A percentile compares a stretch with the other conserved stretches of the same genome.
Evolutionary conservation across 1,140 invertebrate genomes (phyloP).

Genomic region (Brachionus koreanus): DNA sequence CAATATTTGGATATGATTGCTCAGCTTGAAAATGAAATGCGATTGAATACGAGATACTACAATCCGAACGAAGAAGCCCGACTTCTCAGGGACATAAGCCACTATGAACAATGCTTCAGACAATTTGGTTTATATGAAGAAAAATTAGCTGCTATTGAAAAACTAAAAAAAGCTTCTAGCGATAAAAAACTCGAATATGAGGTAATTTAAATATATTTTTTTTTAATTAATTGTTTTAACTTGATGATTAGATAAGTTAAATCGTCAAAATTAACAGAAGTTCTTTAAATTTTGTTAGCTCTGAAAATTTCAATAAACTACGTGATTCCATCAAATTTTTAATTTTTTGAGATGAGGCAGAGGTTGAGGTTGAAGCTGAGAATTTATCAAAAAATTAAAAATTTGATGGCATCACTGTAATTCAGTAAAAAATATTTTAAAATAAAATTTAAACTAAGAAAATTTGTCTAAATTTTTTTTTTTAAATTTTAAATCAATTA

Average conservation of each 20-base stretch:
- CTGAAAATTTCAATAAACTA: background rate
- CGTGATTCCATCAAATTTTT: too few relatives aligned
- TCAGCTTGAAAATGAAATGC: constrained; percentile 14
- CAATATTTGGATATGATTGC: constrained; percentile 16
- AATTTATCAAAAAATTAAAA: too few relatives aligned
- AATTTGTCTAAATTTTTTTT: too few relatives aligned
- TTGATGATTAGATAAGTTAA: too few relatives aligned
- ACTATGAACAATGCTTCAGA: background rate
- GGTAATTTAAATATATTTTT: background rate
- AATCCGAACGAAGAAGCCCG: constrained; percentile 11
- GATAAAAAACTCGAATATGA: background rate
- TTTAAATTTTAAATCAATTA: too few relatives aligned
- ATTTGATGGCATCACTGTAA: too few relatives aligned
- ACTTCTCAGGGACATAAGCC: background rate
- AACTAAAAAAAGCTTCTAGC: background rate
- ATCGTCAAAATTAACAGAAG: too few relatives aligned
- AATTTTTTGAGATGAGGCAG: too few relatives aligned
- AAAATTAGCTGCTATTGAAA: background rate
- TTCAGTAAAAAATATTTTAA: too few relatives aligned
- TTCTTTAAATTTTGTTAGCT: background rate
- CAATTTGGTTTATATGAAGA: constrained; percentile 25
- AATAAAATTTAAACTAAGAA: too few relatives aligned
- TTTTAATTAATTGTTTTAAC: too few relatives aligned
- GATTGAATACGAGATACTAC: background rate
- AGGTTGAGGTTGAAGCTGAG: too few relatives aligned